phyloP scores from a whole-genome alignment of 2,797 vertebrate genomes.

The Tiaroga cobitis region DNA sequence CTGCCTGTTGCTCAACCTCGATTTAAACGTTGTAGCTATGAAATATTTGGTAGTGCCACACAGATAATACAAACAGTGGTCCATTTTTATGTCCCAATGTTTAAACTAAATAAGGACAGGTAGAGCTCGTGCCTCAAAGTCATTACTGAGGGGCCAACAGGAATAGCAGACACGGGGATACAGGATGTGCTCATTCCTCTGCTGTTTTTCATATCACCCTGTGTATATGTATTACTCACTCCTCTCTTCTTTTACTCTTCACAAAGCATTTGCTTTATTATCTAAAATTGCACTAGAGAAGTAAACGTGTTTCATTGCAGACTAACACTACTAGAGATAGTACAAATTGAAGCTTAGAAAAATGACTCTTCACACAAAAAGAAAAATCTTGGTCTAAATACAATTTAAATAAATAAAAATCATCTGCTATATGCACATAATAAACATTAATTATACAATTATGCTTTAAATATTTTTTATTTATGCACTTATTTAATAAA shows the following conservation, averaged over 20 bases:
- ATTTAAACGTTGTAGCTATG: not conserved
- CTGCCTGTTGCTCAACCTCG: not conserved
- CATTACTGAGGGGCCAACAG: conserved; percentile 46
- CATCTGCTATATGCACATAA: not conserved
- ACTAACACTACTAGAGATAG: not conserved
- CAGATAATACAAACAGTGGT: conserved; percentile 1
- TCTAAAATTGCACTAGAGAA: not conserved
- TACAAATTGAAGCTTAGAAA: not conserved
- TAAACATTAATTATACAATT: not conserved
- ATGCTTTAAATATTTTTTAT: not conserved
- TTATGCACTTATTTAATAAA: not conserved
- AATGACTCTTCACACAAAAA: not conserved
- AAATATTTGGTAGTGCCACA: not conserved
- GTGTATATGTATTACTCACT: not conserved
- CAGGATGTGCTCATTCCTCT: conserved; percentile 43
- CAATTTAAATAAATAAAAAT: not conserved
- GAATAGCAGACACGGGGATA: conserved; percentile 34
- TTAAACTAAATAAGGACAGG: conserved; percentile 43
- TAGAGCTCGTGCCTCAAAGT: conserved; percentile 26
- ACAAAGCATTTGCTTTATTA: not conserved
- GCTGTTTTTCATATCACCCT: not conserved
- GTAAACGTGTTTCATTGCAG: not conserved
- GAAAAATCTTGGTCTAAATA: not conserved
- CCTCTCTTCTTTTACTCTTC: not conserved
- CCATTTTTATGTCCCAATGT: conserved; percentile 15